Evolutionary conservation across 2,888 invertebrate species (phyloP).

Genomic region (Drosophila paucipuncta): DNA sequence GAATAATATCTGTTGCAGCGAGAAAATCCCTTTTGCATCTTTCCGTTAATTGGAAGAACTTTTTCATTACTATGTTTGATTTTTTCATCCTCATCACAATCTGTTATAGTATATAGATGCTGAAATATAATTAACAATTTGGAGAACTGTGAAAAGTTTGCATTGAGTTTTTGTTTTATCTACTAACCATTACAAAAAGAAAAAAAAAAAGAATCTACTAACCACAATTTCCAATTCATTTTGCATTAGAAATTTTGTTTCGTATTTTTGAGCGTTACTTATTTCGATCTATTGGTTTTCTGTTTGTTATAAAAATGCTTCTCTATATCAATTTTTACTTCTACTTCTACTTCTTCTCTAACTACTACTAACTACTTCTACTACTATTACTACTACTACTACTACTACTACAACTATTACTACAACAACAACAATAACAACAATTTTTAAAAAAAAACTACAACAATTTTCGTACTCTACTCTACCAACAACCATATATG

Average conservation of each 20-base stretch:
- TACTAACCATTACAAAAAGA: slow-evolving; percentile 4
- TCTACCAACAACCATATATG: slow-evolving; percentile 68
- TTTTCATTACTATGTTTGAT: not conserved
- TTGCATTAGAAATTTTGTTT: slow-evolving; percentile 36
- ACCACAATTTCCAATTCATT: slow-evolving; percentile 21
- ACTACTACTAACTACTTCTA: slow-evolving; percentile 70
- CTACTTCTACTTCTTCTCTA: slow-evolving; percentile 68
- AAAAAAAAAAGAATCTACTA: slow-evolving; percentile 3
- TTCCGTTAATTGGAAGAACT: slow-evolving; percentile 8
- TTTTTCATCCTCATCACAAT: slow-evolving; percentile 6
- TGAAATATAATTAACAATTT: slow-evolving; percentile 12
- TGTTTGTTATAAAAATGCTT: slow-evolving; percentile 69
- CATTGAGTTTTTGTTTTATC: slow-evolving; percentile 11
- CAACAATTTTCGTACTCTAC: slow-evolving; percentile 58
- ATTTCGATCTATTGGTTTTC: slow-evolving; percentile 62
- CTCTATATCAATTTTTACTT: slow-evolving; percentile 70
- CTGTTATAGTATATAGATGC: slow-evolving; percentile 11
- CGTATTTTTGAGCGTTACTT: slow-evolving; percentile 50
- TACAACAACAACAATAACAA: slow-evolving; percentile 58
- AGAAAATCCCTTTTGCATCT: slow-evolving; percentile 26
- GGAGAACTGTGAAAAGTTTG: slow-evolving; percentile 12
- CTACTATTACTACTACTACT: slow-evolving; percentile 57
- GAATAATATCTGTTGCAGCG: slow-evolving; percentile 11
- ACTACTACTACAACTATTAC: slow-evolving; percentile 53
- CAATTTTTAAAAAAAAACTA: slow-evolving; percentile 41